Base-by-base conservation (phyloP, 2,113 vertebrate species). In the Acrocephalus arundinaceus region DNA sequence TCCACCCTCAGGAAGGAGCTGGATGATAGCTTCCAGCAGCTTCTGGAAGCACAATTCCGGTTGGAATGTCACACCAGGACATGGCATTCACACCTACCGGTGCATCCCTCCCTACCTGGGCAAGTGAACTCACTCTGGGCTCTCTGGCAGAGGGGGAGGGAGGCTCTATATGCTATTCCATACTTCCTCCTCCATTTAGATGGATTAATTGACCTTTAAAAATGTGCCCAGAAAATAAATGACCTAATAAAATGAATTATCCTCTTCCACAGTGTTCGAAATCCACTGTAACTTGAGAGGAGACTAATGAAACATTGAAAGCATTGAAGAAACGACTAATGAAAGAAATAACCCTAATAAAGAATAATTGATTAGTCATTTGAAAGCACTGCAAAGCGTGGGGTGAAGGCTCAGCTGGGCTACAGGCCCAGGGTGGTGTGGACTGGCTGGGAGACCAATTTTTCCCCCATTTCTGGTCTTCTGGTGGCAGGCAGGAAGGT, bases 151-250 rank as follows among this genome's bases (percentile, higher is more conserved):
- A 8, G 3, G 62, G 33, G 63, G 54, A 46, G 37, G 71, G 54
- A 90, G 77, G 72, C 39, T 49, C 72, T 63, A 9, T 61, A 13
- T 51, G 76, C 52, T 23, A 13, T 80, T 59, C 71, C 70, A 49
- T 65, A 84, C 89, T 90, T 91, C 81, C 86, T 92, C 66, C 89
- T 95, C 95, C 94, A 79, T 95, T 97, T 84, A 97, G 95, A 90
- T 94, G 96, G 97, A 97, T 98, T 97, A 97, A 98, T 95, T 97
- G 97, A 96, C 97, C 96, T 98, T 98, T 97, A 95, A 96, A 97
- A 96, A 97, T 89, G 95, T 97, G 97, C 94, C 97, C 88, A 88
- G 97, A 90, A 97, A 98, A 98, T 97, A 97, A 98, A 98, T 97
- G 84, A 96, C 95, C 97, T 96, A 97, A 97, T 98, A 97, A 97